Evolutionary conservation across 2,888 invertebrate species (phyloP), one percentile per base, ranked within the genome.

Genomic region (Nemapogon koenigi): DNA sequence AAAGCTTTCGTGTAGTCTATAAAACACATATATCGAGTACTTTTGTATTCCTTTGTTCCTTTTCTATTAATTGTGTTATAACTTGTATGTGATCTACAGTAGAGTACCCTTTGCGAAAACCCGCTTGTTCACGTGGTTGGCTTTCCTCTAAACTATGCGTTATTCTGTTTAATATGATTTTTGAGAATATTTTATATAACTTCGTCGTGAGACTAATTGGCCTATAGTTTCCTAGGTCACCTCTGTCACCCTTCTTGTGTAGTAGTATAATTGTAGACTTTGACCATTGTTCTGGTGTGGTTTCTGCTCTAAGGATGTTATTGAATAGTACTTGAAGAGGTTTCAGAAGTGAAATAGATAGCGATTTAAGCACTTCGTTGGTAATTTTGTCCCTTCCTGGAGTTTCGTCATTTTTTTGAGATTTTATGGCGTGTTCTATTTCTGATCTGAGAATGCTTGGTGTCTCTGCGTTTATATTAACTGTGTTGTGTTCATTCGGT

Each of bases 401-500:
- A 4, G 40, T 14, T 15, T 40, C 31, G n/a, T 40, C 31, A 31
- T 36, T 40, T 40, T 39, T 30, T 31, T 37, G 35, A 11, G 25
- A 30, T 36, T 22, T 36, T n/a, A 29, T 36, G 13, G 31, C 31
- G 11, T 26, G 19, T 13, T 40, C 28, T 16, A 30, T 40, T n/a
- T 37, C 15, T 32, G 19, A 8, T 35, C 17, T 35, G 10, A 22
- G 22, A 22, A 22, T 10, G 22, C 8, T 22, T 22, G 22, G 22
- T 22, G 10, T n/a, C n/a, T n/a, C n/a, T n/a, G n/a, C n/a, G n/a
- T n/a, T n/a, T n/a, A n/a, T n/a, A n/a, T n/a, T n/a, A n/a, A n/a
- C n/a, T n/a, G n/a, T n/a, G n/a, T n/a, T n/a, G n/a, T n/a, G n/a
- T n/a, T n/a, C n/a, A n/a, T n/a, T n/a, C n/a, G n/a, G n/a, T n/a